Percentiles rank a stretch among this genome's conserved stretches.
Conservation (phyloP, 2,888 invertebrate genomes). For the Papilio demoleus region DNA sequence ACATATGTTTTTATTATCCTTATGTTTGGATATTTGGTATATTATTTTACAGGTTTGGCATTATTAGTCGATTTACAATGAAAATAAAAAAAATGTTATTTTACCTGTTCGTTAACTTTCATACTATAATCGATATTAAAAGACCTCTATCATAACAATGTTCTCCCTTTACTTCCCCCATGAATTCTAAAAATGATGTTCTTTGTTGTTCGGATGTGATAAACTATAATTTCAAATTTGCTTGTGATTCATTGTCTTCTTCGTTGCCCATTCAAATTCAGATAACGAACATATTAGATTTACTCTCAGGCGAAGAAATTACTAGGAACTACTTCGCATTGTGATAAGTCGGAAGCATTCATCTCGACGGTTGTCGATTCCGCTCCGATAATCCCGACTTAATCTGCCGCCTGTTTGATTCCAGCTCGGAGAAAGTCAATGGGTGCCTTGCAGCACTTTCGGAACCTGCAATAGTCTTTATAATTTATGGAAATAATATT, state of each 20-base stretch:
- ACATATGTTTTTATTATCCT: not conserved
- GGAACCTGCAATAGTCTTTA: conserved; percentile 42
- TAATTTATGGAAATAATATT: conserved; percentile 45
- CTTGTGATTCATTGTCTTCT: not conserved
- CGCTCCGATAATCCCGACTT: conserved; percentile 69
- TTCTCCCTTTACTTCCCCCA: too few relatives aligned
- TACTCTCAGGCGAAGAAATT: conserved; percentile 22
- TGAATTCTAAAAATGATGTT: not conserved
- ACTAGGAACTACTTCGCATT: conserved; percentile 53
- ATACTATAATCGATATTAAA: too few relatives aligned
- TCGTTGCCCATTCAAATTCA: not conserved
- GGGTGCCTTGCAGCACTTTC: conserved; percentile 43
- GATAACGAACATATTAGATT: not conserved
- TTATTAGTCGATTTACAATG: too few relatives aligned
- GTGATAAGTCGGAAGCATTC: conserved; percentile 69
- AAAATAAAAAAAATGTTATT: too few relatives aligned
- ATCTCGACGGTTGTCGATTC: conserved; percentile 67
- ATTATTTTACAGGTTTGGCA: too few relatives aligned
- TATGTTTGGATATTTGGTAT: too few relatives aligned
- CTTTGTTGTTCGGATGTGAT: not conserved
- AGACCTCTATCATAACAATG: too few relatives aligned
- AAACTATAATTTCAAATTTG: not conserved
- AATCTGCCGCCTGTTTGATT: conserved; percentile 62
- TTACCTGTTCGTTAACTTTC: too few relatives aligned
- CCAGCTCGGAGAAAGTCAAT: conserved; percentile 67